Conservation (phyloP, 1,140 invertebrate species). For the Drosophila elegans region DNA sequence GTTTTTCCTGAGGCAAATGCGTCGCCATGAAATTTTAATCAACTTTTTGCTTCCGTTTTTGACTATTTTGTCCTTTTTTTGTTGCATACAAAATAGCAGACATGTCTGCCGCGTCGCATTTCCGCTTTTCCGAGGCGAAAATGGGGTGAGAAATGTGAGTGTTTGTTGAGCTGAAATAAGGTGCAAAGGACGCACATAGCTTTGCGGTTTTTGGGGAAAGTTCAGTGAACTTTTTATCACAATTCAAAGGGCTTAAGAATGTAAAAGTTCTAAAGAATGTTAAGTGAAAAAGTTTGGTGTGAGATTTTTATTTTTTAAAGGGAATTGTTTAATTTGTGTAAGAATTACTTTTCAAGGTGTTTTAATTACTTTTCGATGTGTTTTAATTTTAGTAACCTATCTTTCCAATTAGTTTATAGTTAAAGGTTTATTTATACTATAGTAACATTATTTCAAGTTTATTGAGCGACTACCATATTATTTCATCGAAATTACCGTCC, state of each 20-base stretch:
- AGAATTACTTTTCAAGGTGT: no score
- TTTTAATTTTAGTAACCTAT: no score
- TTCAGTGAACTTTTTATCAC: conserved; percentile 23
- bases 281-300: neutral
- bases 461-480: neutral
- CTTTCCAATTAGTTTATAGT: no score
- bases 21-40: conserved; percentile 54
- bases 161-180: conserved; percentile 12
- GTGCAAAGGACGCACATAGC: conserved; percentile 12
- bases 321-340: no score
- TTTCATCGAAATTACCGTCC: neutral
- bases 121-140: conserved; percentile 17
- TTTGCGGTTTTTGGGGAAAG: conserved; percentile 33
- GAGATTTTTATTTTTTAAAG: neutral
- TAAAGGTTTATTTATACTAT: no score
- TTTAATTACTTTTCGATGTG: neutral
- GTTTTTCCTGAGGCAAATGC: conserved; percentile 39
- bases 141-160: neutral
- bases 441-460: neutral
- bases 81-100: conserved; percentile 37
- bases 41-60: conserved; percentile 47
- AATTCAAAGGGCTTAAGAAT: neutral
- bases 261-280: neutral
- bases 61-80: conserved; percentile 34
- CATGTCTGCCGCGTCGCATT: conserved; percentile 49